A percentile compares a stretch with the other conserved stretches of the same genome.
Conservation (phyloP, 2,888 invertebrate species). For the Mimumesa dahlbomi region DNA sequence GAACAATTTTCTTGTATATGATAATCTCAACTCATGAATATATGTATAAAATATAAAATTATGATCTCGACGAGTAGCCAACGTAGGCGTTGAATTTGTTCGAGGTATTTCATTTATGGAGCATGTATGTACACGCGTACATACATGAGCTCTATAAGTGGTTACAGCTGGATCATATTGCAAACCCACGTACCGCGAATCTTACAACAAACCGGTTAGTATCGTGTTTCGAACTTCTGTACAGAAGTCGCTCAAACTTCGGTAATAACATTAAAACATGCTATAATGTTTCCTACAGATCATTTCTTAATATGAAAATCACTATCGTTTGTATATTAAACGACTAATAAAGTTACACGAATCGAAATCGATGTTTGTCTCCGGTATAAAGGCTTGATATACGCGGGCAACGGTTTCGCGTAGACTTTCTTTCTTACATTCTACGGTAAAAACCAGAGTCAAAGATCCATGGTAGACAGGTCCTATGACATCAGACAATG, state of each 20-base stretch:
- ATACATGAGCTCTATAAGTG: conserved; percentile 15
- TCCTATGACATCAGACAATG: conserved; percentile 38
- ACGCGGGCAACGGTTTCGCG: too few species aligned
- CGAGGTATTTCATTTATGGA: conserved; percentile 15
- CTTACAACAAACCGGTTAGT: conserved; percentile 39
- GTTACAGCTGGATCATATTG: conserved; percentile 30
- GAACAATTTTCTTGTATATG: neutral
- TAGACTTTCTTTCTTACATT: conserved; percentile 8
- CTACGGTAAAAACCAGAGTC: neutral
- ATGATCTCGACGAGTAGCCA: neutral
- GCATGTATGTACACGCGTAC: conserved; percentile 2
- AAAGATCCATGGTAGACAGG: conserved; percentile 8
- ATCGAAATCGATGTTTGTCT: too few species aligned
- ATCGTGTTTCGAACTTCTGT: conserved; percentile 20
- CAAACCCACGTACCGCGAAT: conserved; percentile 25
- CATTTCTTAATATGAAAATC: too few species aligned
- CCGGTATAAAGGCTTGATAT: too few species aligned
- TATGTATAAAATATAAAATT: neutral
- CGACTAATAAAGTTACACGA: too few species aligned
- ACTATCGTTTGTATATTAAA: too few species aligned
- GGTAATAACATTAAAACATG: neutral
- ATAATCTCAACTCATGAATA: neutral
- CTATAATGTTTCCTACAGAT: too few species aligned
- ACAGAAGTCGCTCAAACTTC: conserved; percentile 19
- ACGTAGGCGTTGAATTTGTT: conserved; percentile 12